These are phyloP conservation scores for Plodia interpunctella DNA, from an alignment of 1,140 invertebrate species.

Conservation along the genomic window DNA sequence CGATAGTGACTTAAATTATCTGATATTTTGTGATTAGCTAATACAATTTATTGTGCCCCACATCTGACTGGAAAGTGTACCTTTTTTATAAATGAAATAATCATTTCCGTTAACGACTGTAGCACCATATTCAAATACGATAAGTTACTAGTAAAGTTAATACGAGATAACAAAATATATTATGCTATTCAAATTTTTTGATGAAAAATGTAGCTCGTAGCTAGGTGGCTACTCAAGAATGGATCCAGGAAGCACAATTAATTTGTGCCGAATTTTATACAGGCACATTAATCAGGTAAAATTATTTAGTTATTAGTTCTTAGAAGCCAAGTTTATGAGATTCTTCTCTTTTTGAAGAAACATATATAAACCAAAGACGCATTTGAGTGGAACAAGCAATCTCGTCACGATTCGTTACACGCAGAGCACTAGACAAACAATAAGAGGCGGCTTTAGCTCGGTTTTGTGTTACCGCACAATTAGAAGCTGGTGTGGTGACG, in stretches of 20 bases:
- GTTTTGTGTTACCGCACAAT: not conserved
- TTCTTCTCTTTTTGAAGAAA: too few relatives aligned
- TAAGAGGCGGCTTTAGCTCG: not conserved
- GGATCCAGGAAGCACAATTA: too few relatives aligned
- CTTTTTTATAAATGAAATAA: not conserved
- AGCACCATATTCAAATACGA: too few relatives aligned
- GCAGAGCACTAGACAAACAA: not conserved
- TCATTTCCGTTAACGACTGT: not conserved
- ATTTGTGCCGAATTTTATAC: too few relatives aligned
- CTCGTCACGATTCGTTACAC: not conserved
- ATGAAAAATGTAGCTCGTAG: too few relatives aligned
- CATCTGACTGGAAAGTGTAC: not conserved
- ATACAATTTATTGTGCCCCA: not conserved
- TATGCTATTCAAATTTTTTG: too few relatives aligned
- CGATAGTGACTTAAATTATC: not conserved
- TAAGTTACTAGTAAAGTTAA: too few relatives aligned
- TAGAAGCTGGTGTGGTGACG: not conserved
- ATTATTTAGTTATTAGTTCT: too few relatives aligned
- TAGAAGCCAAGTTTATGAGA: too few relatives aligned
- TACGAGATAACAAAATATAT: not conserved
- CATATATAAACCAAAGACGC: too few relatives aligned
- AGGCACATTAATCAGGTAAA: too few relatives aligned
- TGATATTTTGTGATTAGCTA: not conserved
- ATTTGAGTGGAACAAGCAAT: not conserved
- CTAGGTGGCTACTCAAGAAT: too few relatives aligned